Evolutionary conservation across 2,797 vertebrate genomes (phyloP).

Genomic region (Odontamblyopus lacepedii): DNA sequence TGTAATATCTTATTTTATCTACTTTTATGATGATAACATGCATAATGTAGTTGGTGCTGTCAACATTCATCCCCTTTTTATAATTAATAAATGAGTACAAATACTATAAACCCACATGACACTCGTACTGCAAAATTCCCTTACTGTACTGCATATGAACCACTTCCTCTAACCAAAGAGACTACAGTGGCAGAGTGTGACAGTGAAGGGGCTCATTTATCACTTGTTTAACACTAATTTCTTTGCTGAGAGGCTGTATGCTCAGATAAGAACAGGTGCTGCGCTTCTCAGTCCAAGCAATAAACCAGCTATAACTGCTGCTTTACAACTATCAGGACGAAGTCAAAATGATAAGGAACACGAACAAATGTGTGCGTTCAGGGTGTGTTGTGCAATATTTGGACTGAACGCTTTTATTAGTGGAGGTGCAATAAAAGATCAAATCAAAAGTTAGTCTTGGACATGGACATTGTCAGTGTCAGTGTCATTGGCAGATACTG

Average conservation of each 20-base stretch:
- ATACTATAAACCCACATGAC: neutral
- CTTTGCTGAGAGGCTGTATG: constrained; percentile 42
- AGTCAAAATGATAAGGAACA: constrained; percentile 26
- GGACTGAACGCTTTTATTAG: constrained; percentile 8
- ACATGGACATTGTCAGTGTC: neutral
- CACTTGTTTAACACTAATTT: constrained; percentile 48
- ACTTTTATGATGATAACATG: neutral
- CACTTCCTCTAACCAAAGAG: constrained; percentile 6
- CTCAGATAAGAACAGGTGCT: constrained; percentile 48
- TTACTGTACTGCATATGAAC: constrained; percentile 1
- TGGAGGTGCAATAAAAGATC: neutral
- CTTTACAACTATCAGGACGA: constrained; percentile 51
- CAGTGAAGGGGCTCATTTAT: constrained; percentile 40
- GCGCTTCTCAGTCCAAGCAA: constrained; percentile 29
- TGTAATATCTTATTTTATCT: neutral
- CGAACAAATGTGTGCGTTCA: constrained; percentile 21
- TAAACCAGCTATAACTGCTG: constrained; percentile 45
- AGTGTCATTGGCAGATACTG: neutral
- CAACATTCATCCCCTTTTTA: neutral
- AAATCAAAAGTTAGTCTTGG: neutral
- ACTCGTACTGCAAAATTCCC: neutral
- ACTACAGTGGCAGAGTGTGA: constrained; percentile 4
- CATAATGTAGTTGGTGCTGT: neutral
- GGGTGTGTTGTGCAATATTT: constrained; percentile 17
- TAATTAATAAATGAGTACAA: neutral